phyloP scores from a whole-genome alignment of 2,888 invertebrate species.

The Oxyteleia sp. region DNA sequence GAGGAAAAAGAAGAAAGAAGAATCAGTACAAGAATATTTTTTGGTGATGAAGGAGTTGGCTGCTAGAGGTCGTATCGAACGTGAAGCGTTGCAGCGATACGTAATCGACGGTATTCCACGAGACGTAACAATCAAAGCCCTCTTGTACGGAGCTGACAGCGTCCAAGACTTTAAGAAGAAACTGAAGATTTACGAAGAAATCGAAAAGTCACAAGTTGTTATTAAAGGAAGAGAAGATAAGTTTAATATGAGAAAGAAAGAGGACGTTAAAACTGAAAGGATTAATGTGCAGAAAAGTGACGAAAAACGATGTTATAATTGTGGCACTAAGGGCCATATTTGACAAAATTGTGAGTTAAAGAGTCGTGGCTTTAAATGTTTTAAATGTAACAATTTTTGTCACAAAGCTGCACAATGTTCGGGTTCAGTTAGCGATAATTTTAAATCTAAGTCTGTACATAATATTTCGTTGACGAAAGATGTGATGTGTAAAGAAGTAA shows the following conservation, averaged over 20 bases:
- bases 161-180: slow-evolving; percentile 21
- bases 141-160: slow-evolving; percentile 17
- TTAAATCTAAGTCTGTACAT: too few relatives aligned
- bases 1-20: slow-evolving; percentile 10
- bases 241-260: neutral
- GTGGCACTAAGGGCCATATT: slow-evolving; percentile 8
- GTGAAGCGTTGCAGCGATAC: slow-evolving; percentile 46
- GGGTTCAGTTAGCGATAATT: too few relatives aligned
- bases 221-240: neutral
- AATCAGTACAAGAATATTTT: slow-evolving; percentile 48
- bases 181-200: slow-evolving; percentile 24
- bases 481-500: slow-evolving; percentile 22
- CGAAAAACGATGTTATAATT: slow-evolving; percentile 19
- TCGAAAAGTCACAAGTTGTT: neutral
- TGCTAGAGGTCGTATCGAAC: slow-evolving; percentile 29
- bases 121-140: neutral
- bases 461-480: slow-evolving; percentile 10
- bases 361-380: slow-evolving; percentile 1
- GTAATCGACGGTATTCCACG: slow-evolving; percentile 20
- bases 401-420: slow-evolving; percentile 17
- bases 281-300: neutral
- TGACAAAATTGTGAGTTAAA: slow-evolving; percentile 15
- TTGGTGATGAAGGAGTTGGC: slow-evolving; percentile 49
- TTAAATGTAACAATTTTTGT: slow-evolving; percentile 15
- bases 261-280: neutral